These are phyloP conservation scores for Leptopilina syphax DNA, from an alignment of 2,888 invertebrate genomes.

Conservation along the genomic window DNA sequence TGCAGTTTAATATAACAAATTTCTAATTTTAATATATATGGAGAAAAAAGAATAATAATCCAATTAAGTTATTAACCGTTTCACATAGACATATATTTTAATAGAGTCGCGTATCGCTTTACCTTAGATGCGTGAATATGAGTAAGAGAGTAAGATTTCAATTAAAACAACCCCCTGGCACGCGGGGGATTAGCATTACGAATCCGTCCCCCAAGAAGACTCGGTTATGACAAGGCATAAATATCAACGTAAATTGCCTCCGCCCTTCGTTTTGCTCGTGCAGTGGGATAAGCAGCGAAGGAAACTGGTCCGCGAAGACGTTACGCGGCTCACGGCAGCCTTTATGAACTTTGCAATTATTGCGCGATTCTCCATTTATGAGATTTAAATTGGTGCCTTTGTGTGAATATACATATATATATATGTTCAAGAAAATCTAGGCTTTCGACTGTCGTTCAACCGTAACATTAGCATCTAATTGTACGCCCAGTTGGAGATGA, in stretches of 20 bases:
- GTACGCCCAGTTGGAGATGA: background rate
- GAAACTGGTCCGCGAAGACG: constrained; percentile 54
- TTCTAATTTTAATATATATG: too few species aligned
- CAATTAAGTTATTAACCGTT: too few species aligned
- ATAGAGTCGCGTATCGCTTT: constrained; percentile 16
- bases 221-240: constrained; percentile 77
- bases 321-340: constrained; percentile 51
- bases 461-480: constrained; percentile 21
- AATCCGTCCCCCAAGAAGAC: constrained; percentile 71
- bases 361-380: constrained; percentile 56
- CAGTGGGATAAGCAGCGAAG: constrained; percentile 55
- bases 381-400: constrained; percentile 56
- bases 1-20: too few species aligned
- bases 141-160: constrained; percentile 73
- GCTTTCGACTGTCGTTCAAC: background rate
- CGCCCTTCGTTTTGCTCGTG: constrained; percentile 48
- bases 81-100: background rate
- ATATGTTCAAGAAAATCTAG: background rate
- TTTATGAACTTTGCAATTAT: constrained; percentile 58
- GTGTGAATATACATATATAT: constrained; percentile 14
- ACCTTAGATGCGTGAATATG: constrained; percentile 56
- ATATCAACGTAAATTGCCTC: constrained; percentile 76
- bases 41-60: too few species aligned
- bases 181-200: constrained; percentile 74
- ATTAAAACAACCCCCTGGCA: constrained; percentile 70